Evolutionary conservation across 2,888 invertebrate species (phyloP).

Genomic region (Pecten maximus): DNA sequence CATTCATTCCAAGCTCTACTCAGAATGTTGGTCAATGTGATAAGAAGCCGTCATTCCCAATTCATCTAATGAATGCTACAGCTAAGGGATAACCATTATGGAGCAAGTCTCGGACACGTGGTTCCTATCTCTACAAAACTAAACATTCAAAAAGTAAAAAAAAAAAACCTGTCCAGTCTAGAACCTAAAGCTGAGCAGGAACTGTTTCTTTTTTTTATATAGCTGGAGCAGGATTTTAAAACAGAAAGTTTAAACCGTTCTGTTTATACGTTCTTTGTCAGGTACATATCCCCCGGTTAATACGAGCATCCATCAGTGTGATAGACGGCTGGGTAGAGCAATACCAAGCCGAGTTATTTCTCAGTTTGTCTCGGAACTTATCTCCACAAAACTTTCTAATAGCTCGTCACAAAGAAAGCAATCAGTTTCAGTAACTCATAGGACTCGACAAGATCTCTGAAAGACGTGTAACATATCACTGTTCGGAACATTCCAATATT

Average conservation of each 20-base stretch:
- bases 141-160: neutral
- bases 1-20: slow-evolving; percentile 21
- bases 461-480: neutral
- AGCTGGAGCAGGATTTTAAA: slow-evolving; percentile 22
- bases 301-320: neutral
- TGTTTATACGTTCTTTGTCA: neutral
- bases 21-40: slow-evolving; percentile 25
- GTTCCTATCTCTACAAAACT: slow-evolving; percentile 13
- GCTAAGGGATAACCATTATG: neutral
- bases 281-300: slow-evolving; percentile 8
- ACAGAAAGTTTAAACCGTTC: neutral
- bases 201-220: neutral
- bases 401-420: neutral
- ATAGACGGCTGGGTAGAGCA: neutral
- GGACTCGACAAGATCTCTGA: neutral
- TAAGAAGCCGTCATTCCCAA: slow-evolving; percentile 19
- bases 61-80: neutral
- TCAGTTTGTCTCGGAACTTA: neutral
- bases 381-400: neutral
- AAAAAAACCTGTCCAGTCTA: neutral
- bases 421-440: neutral
- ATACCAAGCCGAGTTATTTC: neutral
- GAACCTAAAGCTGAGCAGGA: neutral
- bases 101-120: slow-evolving; percentile 7
- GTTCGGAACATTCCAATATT: neutral